A percentile compares a stretch with the other conserved stretches of the same genome.
These are phyloP conservation scores for Myotis lucifugus DNA, from an alignment of 2,113 vertebrate species.

Conservation along the genomic window DNA sequence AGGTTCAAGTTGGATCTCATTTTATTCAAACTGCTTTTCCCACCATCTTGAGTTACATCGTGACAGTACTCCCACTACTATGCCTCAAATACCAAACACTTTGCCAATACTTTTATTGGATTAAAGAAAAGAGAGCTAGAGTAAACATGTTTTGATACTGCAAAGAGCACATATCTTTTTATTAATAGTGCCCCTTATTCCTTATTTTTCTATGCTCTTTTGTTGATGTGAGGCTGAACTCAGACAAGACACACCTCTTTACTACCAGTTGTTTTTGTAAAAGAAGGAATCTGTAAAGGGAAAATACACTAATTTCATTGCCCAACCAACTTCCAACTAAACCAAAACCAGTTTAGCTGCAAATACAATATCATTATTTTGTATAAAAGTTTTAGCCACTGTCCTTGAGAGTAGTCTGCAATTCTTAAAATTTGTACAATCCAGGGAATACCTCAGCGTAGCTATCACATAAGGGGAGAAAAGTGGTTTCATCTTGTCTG, in stretches of 20 bases:
- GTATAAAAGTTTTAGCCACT: neutral
- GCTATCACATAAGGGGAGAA: neutral
- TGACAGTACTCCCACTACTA: slow-evolving; percentile 70
- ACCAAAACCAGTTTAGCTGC: neutral
- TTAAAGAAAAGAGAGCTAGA: slow-evolving; percentile 55
- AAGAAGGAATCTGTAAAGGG: neutral
- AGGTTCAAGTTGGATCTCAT: slow-evolving; percentile 70
- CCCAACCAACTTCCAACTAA: neutral
- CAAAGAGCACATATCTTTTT: neutral
- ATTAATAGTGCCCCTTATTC: neutral
- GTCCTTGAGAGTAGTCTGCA: neutral
- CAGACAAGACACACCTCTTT: neutral
- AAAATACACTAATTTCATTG: neutral
- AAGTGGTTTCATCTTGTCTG: neutral
- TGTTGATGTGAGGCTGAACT: neutral
- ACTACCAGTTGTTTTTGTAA: neutral
- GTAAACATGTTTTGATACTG: slow-evolving; percentile 45
- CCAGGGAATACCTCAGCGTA: neutral
- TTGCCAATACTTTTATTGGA: slow-evolving; percentile 64
- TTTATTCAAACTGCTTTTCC: slow-evolving; percentile 71
- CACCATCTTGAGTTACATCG: slow-evolving; percentile 75
- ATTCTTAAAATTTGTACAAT: neutral
- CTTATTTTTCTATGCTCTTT: neutral
- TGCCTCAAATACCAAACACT: slow-evolving; percentile 47
- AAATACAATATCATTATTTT: neutral